Evolutionary conservation across 2,113 vertebrate species (phyloP).

Genomic region (Ageneiosus marmoratus): DNA sequence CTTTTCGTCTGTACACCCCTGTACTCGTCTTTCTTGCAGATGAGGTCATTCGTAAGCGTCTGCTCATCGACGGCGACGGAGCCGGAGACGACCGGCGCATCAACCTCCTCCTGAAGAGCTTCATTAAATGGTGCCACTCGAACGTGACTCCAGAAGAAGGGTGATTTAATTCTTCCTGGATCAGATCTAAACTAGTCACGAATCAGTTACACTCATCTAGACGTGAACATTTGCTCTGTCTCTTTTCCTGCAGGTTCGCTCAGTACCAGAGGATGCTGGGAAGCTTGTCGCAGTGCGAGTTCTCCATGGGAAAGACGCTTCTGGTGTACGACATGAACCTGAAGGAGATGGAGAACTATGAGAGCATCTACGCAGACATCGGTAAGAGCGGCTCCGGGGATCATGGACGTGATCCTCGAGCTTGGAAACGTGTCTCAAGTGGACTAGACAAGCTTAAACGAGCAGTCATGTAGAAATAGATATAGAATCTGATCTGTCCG

Average conservation of each 20-base stretch:
- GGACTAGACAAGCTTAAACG: too few relatives aligned
- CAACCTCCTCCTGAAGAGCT: slow-evolving; percentile 93
- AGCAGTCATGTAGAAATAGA: neutral
- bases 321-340: slow-evolving; percentile 98
- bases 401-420: neutral
- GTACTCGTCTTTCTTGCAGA: slow-evolving; percentile 65
- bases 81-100: slow-evolving; percentile 94
- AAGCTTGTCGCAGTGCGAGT: slow-evolving; percentile 92
- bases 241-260: slow-evolving; percentile 75
- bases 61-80: slow-evolving; percentile 96
- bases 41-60: slow-evolving; percentile 94
- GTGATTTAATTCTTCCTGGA: slow-evolving; percentile 62
- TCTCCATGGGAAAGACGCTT: slow-evolving; percentile 97
- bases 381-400: slow-evolving; percentile 68
- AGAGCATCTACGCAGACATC: slow-evolving; percentile 92
- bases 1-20: neutral
- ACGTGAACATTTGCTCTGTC: too few relatives aligned
- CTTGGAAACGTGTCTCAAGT: neutral
- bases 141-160: slow-evolving; percentile 88
- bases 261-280: slow-evolving; percentile 96
- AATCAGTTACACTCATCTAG: neutral
- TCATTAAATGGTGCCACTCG: slow-evolving; percentile 94
- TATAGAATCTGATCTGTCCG: too few relatives aligned
- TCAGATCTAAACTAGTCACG: neutral
- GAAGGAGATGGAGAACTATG: slow-evolving; percentile 98